Conservation (phyloP, 2,888 invertebrate species). For the Hermaeophaga mercurialis region DNA sequence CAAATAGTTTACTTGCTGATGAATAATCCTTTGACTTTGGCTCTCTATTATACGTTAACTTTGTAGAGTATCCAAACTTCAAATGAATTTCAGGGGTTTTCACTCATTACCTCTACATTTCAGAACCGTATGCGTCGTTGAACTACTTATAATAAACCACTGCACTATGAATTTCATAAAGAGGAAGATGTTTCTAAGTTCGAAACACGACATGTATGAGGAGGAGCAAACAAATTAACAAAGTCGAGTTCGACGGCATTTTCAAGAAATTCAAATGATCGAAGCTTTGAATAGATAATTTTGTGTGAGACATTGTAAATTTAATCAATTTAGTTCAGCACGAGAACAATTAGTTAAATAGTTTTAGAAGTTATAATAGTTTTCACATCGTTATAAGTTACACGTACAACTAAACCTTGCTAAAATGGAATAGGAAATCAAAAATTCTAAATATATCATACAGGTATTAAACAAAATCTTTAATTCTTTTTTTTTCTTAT, state of each 20-base stretch:
- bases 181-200: slow-evolving; percentile 3
- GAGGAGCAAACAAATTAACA: neutral
- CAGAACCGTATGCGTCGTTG: slow-evolving; percentile 19
- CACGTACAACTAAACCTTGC: no score
- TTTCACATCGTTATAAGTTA: no score
- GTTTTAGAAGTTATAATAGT: no score
- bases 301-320: neutral
- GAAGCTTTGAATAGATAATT: neutral
- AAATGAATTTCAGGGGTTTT: slow-evolving; percentile 30
- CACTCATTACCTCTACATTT: slow-evolving; percentile 29
- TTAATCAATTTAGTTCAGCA: neutral
- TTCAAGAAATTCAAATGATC: neutral
- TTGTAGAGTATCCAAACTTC: slow-evolving; percentile 30
- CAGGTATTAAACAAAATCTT: no score
- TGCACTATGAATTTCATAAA: slow-evolving; percentile 20
- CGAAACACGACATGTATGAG: neutral
- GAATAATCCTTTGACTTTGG: slow-evolving; percentile 30
- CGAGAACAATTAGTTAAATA: no score
- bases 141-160: slow-evolving; percentile 26
- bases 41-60: slow-evolving; percentile 26
- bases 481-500: no score
- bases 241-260: neutral
- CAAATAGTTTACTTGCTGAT: slow-evolving; percentile 31
- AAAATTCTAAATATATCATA: no score
- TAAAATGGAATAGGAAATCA: no score